These are phyloP conservation scores for Bettongia penicillata DNA, from an alignment of 2,113 vertebrate genomes.

Conservation along the genomic window DNA sequence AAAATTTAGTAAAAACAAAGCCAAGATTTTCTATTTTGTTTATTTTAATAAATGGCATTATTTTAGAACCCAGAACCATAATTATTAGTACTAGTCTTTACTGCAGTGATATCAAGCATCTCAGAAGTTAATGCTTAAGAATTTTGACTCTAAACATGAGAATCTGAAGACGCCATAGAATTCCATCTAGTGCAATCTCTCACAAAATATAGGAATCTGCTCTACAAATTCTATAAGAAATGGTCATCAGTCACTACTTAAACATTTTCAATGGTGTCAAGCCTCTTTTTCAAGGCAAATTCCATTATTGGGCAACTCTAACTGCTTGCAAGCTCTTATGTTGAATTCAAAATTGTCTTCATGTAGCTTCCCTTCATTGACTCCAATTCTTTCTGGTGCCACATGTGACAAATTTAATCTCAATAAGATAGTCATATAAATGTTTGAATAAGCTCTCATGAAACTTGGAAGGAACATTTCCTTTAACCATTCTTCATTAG, in stretches of 20 bases:
- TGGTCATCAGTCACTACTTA: background rate
- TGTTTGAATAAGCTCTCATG: background rate
- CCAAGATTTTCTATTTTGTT: background rate
- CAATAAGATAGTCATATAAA: background rate
- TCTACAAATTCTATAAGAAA: background rate
- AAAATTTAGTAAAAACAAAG: background rate
- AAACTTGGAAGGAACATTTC: background rate
- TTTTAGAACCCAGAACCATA: background rate
- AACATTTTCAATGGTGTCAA: background rate
- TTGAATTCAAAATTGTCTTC: background rate
- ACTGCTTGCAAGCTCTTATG: background rate
- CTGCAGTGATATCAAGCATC: background rate
- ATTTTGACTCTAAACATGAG: background rate
- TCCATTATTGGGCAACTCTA: background rate
- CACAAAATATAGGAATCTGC: background rate
- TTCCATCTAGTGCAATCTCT: background rate
- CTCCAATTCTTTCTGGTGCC: background rate
- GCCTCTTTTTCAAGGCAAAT: background rate
- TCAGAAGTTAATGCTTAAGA: background rate
- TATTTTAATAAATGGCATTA: background rate
- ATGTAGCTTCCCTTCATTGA: background rate
- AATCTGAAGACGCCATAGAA: background rate
- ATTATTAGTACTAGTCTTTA: background rate
- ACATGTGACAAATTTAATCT: background rate
- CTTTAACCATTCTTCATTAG: background rate